A percentile compares a stretch with the other conserved stretches of the same genome.
Conservation (phyloP, 2,113 vertebrate species). For the Dendropsophus ebraccatus region DNA sequence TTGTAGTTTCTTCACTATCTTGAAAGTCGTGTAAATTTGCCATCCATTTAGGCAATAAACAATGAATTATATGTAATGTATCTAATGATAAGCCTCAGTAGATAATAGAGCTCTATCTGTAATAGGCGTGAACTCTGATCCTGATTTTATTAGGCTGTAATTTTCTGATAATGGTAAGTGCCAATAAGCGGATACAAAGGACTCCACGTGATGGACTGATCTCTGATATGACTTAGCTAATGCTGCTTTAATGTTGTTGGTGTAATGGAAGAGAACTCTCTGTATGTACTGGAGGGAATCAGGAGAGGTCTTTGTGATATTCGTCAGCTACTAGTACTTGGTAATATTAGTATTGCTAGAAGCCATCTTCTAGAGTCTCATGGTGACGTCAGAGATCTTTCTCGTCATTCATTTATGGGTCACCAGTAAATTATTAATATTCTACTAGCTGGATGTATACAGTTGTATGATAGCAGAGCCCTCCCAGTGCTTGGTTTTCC, state of each 20-base stretch:
- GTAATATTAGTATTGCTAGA: background rate
- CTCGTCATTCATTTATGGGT: background rate
- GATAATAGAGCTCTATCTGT: background rate
- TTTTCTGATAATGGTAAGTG: background rate
- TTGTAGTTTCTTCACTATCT: background rate
- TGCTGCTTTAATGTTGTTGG: background rate
- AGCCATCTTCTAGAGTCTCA: background rate
- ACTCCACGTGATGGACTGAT: background rate
- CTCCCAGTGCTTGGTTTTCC: background rate
- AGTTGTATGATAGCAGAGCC: background rate
- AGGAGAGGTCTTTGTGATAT: background rate
- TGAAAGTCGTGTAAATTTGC: background rate
- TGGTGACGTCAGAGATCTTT: background rate
- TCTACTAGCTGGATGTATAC: background rate
- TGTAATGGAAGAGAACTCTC: background rate
- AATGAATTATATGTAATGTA: background rate
- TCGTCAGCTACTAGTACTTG: background rate
- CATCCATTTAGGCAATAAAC: background rate
- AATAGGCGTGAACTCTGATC: background rate
- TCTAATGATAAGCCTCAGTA: background rate
- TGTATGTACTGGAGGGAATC: background rate
- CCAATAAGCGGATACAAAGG: background rate
- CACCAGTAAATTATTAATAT: background rate
- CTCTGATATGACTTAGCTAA: background rate
- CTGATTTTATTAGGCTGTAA: background rate